phyloP scores from a whole-genome alignment of 2,797 vertebrate species.

The Hyperoplus lanceolatus region DNA sequence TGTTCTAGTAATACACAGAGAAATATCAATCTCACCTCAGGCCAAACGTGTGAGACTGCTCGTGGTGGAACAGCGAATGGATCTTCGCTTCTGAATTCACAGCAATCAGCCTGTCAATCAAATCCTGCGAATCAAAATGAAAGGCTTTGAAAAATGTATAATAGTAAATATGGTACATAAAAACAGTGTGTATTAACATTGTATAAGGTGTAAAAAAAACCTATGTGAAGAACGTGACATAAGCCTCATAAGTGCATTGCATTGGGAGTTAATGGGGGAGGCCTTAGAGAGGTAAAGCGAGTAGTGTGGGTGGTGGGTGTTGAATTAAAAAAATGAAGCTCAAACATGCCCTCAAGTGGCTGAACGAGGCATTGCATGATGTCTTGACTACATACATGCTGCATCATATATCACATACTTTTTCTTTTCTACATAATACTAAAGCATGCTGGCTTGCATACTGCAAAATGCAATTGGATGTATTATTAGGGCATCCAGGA shows the following conservation, averaged over 20 bases:
- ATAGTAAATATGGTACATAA: conserved; percentile 15
- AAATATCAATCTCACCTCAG: conserved; percentile 89
- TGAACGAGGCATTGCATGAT: conserved; percentile 53
- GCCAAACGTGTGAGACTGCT: conserved; percentile 96
- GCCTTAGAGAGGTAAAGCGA: conserved; percentile 21
- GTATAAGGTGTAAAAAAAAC: conserved; percentile 2
- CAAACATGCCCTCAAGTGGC: conserved; percentile 83
- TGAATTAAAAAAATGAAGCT: conserved; percentile 40
- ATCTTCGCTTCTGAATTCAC: conserved; percentile 96
- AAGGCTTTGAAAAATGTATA: conserved; percentile 41
- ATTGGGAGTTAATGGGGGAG: conserved; percentile 26
- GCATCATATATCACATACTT: too few relatives aligned
- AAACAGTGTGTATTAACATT: conserved; percentile 31
- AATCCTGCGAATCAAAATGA: conserved; percentile 85
- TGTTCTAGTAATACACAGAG: conserved; percentile 41
- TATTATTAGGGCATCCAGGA: too few relatives aligned
- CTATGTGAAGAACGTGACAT: conserved; percentile 26
- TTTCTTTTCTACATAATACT: too few relatives aligned
- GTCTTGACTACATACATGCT: neutral
- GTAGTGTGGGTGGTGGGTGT: conserved; percentile 27
- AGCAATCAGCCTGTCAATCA: conserved; percentile 94
- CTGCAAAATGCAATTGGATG: too few relatives aligned
- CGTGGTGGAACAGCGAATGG: conserved; percentile 94
- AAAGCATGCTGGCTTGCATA: too few relatives aligned
- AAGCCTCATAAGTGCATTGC: conserved; percentile 12